Evolutionary conservation across 2,113 vertebrate species (phyloP), one percentile per base, ranked within the genome.

Genomic region (Hiodon tergisus): DNA sequence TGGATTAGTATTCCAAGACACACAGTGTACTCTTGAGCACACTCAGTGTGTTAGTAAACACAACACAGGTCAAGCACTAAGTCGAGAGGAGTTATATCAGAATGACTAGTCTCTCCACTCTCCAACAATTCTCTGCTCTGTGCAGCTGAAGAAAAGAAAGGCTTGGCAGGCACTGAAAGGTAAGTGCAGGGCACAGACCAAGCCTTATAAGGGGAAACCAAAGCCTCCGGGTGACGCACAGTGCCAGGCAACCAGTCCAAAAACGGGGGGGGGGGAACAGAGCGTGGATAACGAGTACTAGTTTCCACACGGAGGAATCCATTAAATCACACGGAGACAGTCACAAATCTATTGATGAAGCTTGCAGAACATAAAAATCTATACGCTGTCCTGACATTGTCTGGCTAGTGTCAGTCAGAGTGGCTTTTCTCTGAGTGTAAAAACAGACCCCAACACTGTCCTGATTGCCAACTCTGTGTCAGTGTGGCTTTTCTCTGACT

Each of bases 161-260:
- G 80, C 57, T 52, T 47, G 72, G 68, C 66, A 76, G 59, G 9
- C 31, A 9, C 11, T 11, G 8, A 62, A 65, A 58, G 65, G 66
- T 14, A 46, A 48, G n/a, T 31, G 62, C 57, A 10, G 2, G 16
- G 54, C 11, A 58, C 74, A 68, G 13, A 76, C 57, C 17, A 51
- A 69, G 51, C 67, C 61, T 10, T 4, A 14, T 50, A 11, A 16
- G 6, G 11, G 0, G 61, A 63, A 76, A 67, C 14, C 50, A 54
- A 4, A 54, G 72, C 31, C 60, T 80, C 69, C 67, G n/a, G 65
- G 50, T 9, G 58, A 57, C 83, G 82, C 82, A 83, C 74, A 75
- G 77, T 80, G 16, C 71, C 67, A 50, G 60, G 60, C 74, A 77
- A 70, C 68, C 74, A 16, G 50, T 60, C 53, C 7, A 53, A 69